A percentile compares a stretch with the other conserved stretches of the same genome.
Conservation (phyloP, 1,140 invertebrate genomes). For the Orchestia grillus region DNA sequence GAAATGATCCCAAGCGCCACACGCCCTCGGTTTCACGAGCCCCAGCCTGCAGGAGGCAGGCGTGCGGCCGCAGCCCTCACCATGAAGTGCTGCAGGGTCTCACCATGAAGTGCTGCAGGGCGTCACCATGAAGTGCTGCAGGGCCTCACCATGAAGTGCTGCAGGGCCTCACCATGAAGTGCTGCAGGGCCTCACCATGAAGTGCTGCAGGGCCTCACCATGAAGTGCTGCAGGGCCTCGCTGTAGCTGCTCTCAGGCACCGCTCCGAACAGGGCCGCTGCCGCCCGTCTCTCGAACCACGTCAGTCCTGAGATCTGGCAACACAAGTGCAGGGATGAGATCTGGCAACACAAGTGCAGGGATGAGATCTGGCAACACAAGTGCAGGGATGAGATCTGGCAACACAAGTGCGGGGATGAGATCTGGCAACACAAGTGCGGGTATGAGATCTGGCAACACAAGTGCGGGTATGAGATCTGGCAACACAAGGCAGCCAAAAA, state of each 20-base stretch:
- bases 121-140: conserved; percentile 45
- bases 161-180: conserved; percentile 42
- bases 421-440: neutral
- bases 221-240: conserved; percentile 45
- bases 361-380: neutral
- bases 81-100: conserved; percentile 45
- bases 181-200: conserved; percentile 28
- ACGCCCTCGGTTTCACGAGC: neutral
- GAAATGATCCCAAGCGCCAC: neutral
- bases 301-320: conserved; percentile 39
- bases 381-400: neutral
- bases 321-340: neutral
- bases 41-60: neutral
- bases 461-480: neutral
- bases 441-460: neutral
- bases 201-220: too few species aligned
- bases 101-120: too few species aligned
- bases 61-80: neutral
- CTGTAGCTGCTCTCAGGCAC: conserved; percentile 42
- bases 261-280: conserved; percentile 4
- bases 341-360: neutral
- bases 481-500: neutral
- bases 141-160: too few species aligned
- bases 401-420: neutral
- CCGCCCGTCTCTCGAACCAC: conserved; percentile 14